Evolutionary conservation across 1,140 invertebrate genomes (phyloP).

Genomic region (Drosophila sp.): DNA sequence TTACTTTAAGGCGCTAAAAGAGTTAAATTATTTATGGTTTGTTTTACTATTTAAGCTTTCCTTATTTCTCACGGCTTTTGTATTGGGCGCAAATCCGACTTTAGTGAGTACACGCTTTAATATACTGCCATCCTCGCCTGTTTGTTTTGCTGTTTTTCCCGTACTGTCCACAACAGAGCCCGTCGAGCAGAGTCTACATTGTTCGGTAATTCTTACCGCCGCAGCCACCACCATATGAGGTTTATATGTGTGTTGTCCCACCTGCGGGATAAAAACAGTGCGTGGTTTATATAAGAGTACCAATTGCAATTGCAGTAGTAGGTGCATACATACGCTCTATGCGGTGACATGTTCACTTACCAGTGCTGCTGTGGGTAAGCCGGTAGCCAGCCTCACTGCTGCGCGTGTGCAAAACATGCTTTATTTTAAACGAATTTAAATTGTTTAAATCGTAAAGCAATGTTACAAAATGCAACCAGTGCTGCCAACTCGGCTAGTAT

Average conservation of each 20-base stretch:
- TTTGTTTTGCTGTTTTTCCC: slow-evolving; percentile 50
- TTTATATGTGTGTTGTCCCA: slow-evolving; percentile 45
- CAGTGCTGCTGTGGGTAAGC: slow-evolving; percentile 23
- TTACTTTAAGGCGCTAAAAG: slow-evolving; percentile 86
- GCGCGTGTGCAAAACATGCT: slow-evolving; percentile 70
- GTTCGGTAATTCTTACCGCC: slow-evolving; percentile 14
- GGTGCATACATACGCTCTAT: neutral
- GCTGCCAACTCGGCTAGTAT: slow-evolving; percentile 45
- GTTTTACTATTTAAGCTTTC: neutral
- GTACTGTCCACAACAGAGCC: slow-evolving; percentile 51
- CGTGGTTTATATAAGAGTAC: slow-evolving; percentile 69
- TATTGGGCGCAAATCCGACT: slow-evolving; percentile 79
- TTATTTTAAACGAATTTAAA: slow-evolving; percentile 33
- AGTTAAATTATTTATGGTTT: neutral
- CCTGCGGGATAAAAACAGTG: slow-evolving; percentile 41
- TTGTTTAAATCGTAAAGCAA: slow-evolving; percentile 47
- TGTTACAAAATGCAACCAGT: slow-evolving; percentile 48
- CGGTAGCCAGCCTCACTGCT: slow-evolving; percentile 40
- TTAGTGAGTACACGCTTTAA: slow-evolving; percentile 77
- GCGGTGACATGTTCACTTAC: slow-evolving; percentile 19
- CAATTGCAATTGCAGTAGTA: slow-evolving; percentile 2
- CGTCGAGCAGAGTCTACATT: slow-evolving; percentile 60
- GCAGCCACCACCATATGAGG: slow-evolving; percentile 18
- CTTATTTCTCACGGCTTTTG: slow-evolving; percentile 66
- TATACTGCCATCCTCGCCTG: slow-evolving; percentile 58